Base-by-base conservation (phyloP, 2,797 vertebrate species). In the Muscicapa striata region DNA sequence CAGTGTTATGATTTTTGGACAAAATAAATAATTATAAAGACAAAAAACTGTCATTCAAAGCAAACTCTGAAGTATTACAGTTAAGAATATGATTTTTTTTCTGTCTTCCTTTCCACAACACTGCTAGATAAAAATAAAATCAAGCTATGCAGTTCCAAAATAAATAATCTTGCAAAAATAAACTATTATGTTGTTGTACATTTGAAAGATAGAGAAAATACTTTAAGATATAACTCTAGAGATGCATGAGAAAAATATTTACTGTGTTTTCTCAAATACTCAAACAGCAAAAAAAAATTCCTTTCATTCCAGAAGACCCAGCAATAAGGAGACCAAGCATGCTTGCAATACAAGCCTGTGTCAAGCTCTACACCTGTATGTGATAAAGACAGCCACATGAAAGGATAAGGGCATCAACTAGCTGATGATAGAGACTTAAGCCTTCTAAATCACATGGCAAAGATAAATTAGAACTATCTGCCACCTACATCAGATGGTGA, bases 371-470 rank as follows among this genome's bases (percentile, higher is more conserved):
- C 49, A 88, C 85, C 76, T 96, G 76, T 11, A 38, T 45, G 68
- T 52, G 72, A 91, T 58, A 72, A 86, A 89, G 79, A 84, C 51
- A 90, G 58, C 22, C 49, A 72, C 43, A 72, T 45, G 66, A 85
- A 94, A 75, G 51, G 52, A 89, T 84, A 87, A 92, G 59, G 81
- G 51, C 54, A 92, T 95, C 93, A 92, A 90, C 54, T 68, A 81
- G 49, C 36, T 94, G 94, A 78, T 94, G 91, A 95, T 75, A 93
- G 84, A 96, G 87, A 81, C 80, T 92, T 89, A 92, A 96, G 58
- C 92, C 78, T 87, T 26, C 87, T 92, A 92, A 96, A 91, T 93
- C 87, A 93, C 91, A 95, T 26, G 46, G 66, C 81, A 92, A 85
- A 77, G 62, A 95, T 63, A 93, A 92, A 96, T 93, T 45, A 87